These are phyloP conservation scores for Spialia ferax DNA, from an alignment of 2,888 invertebrate species.

Conservation along the genomic window DNA sequence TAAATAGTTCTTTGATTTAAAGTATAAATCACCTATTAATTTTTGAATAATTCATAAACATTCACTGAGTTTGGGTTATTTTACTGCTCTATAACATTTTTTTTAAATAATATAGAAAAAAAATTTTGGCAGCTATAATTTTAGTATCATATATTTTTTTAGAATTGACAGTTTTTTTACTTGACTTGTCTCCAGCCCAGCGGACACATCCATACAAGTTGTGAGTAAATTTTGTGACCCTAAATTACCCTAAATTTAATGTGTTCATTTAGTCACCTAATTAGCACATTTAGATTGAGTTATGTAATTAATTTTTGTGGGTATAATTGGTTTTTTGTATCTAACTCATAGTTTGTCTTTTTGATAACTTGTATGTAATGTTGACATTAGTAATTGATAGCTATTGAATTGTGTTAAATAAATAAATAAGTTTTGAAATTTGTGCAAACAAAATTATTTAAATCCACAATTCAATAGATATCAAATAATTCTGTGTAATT, in stretches of 20 bases:
- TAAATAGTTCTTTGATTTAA: no score
- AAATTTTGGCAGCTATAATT: no score
- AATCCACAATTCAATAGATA: constrained; percentile 10
- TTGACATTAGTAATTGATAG: constrained; percentile 3
- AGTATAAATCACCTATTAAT: no score
- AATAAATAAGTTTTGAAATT: no score
- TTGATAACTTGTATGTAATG: constrained; percentile 58
- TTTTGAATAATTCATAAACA: no score
- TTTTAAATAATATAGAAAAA: no score
- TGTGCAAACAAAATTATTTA: not conserved
- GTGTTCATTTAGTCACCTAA: constrained; percentile 5
- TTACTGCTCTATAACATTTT: no score
- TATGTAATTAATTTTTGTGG: constrained; percentile 7
- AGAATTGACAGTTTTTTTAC: not conserved
- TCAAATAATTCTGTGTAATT: not conserved
- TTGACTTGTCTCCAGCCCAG: constrained; percentile 17
- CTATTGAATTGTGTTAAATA: constrained; percentile 25
- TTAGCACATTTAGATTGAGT: constrained; percentile 16
- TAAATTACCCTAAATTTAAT: constrained; percentile 3
- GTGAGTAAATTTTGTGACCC: constrained; percentile 34
- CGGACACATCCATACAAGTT: constrained; percentile 40
- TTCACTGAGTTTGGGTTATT: no score
- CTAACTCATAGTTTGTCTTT: constrained; percentile 8
- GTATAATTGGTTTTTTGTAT: constrained; percentile 8
- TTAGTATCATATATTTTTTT: no score